These are phyloP conservation scores for Ciconia nigra DNA, from an alignment of 2,797 vertebrate genomes.

Conservation along the genomic window DNA sequence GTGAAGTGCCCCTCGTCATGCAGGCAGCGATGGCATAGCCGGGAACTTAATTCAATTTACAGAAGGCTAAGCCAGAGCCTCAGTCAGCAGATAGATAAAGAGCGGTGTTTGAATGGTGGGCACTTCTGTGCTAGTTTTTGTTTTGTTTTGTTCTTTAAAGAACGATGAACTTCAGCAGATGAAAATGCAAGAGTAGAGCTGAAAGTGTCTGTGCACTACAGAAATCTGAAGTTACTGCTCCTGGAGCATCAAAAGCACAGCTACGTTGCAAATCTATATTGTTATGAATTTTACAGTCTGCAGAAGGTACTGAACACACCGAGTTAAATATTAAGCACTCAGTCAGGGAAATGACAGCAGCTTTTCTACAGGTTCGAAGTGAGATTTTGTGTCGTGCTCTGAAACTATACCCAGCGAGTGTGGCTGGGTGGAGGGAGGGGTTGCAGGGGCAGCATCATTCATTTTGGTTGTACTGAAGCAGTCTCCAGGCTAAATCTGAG, in stretches of 20 bases:
- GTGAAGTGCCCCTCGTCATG: not conserved
- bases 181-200: not conserved
- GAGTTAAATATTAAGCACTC: not conserved
- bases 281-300: not conserved
- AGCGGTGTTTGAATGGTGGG: not conserved
- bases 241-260: not conserved
- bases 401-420: not conserved
- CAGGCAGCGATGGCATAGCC: not conserved
- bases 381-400: not conserved
- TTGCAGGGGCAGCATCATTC: not conserved
- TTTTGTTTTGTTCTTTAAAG: not conserved
- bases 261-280: not conserved
- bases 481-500: not conserved
- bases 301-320: not conserved
- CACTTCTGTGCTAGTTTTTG: not conserved
- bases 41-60: not conserved
- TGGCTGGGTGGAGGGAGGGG: not conserved
- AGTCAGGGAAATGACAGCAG: not conserved
- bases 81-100: not conserved
- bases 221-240: conserved; percentile 5
- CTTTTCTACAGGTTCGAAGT: not conserved
- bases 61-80: not conserved
- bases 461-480: not conserved
- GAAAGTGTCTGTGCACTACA: not conserved
- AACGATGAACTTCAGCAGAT: not conserved